These are phyloP conservation scores for Tapirus indicus DNA, from an alignment of 2,797 vertebrate genomes.

Conservation along the genomic window DNA sequence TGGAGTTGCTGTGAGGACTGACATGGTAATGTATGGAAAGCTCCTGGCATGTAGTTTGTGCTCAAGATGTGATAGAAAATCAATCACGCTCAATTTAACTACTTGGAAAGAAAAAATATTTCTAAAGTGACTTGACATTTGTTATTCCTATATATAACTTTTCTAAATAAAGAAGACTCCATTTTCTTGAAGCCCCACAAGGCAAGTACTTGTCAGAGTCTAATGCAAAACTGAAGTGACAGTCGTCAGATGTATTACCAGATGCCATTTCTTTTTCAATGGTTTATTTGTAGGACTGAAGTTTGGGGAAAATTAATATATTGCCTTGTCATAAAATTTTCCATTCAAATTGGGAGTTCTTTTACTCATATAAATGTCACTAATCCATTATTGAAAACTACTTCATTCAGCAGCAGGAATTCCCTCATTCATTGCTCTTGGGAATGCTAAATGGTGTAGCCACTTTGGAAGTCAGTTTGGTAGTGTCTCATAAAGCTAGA, in stretches of 20 bases:
- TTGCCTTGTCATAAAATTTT: slow-evolving; percentile 20
- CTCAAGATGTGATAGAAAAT: not conserved
- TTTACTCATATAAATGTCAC: not conserved
- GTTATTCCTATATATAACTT: not conserved
- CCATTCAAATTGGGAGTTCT: not conserved
- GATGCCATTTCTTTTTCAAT: not conserved
- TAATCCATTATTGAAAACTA: not conserved
- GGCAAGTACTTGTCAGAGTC: not conserved
- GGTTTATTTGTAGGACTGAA: not conserved
- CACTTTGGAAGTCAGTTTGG: not conserved
- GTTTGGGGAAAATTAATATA: not conserved
- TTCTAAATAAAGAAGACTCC: slow-evolving; percentile 37
- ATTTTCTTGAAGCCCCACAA: not conserved
- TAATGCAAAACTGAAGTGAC: not conserved
- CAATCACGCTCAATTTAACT: not conserved
- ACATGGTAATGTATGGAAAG: not conserved
- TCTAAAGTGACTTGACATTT: not conserved
- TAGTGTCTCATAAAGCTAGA: slow-evolving; percentile 5
- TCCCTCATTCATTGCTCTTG: not conserved
- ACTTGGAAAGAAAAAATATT: not conserved
- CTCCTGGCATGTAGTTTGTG: not conserved
- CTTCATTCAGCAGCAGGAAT: not conserved
- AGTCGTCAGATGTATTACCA: not conserved
- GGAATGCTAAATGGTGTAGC: not conserved
- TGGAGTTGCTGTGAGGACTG: not conserved